These are phyloP conservation scores for Bombyx mandarina DNA, from an alignment of 1,140 invertebrate genomes.

Conservation along the genomic window DNA sequence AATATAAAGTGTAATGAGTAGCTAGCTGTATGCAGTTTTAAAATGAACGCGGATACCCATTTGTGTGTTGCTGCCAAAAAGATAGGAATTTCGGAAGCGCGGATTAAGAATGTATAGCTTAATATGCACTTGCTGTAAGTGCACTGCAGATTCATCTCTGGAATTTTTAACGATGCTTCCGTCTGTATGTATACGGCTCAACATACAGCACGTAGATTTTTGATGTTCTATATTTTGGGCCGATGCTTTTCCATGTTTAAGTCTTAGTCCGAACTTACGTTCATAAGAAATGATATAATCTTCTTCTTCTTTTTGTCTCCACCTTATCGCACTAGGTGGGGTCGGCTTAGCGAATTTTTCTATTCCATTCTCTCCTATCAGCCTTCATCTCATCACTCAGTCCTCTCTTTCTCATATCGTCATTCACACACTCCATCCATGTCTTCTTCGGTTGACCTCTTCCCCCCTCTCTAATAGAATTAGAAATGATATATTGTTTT, in stretches of 20 bases:
- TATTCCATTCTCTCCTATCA: no score
- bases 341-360: no score
- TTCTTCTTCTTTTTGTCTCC: no score
- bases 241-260: neutral
- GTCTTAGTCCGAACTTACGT: neutral
- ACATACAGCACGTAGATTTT: neutral
- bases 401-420: no score
- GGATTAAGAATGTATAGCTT: conserved; percentile 58
- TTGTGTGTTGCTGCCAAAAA: conserved; percentile 47
- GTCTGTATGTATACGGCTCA: neutral
- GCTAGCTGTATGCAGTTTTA: conserved; percentile 51
- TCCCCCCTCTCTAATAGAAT: no score
- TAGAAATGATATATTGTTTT: no score
- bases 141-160: conserved; percentile 36
- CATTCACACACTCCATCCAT: no score
- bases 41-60: conserved; percentile 32
- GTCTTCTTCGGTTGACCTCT: no score
- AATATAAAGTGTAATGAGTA: conserved; percentile 47
- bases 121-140: conserved; percentile 35
- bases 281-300: no score
- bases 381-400: no score
- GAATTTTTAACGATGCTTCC: conserved; percentile 16
- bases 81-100: conserved; percentile 31
- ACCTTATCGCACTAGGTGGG: no score
- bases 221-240: neutral